A percentile compares a stretch with the other conserved stretches of the same genome.
These are phyloP conservation scores for Promerops cafer DNA, from an alignment of 2,113 vertebrate species.

Conservation along the genomic window DNA sequence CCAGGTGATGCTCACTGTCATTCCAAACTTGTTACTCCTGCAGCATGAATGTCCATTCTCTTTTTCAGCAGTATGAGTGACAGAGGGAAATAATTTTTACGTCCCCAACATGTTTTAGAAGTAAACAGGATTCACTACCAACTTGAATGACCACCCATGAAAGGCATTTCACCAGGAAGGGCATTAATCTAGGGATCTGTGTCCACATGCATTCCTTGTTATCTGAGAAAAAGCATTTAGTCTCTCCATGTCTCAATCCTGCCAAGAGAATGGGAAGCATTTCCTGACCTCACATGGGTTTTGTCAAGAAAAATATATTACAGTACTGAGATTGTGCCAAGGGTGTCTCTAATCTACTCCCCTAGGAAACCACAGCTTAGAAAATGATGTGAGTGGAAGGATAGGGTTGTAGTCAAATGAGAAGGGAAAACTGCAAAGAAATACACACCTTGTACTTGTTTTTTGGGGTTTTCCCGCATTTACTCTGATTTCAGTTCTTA, in stretches of 20 bases:
- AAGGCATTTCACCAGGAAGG: neutral
- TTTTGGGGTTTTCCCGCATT: fast-evolving
- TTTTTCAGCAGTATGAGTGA: neutral
- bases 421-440: neutral
- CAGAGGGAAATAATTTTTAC: neutral
- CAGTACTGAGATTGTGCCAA: neutral
- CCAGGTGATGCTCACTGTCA: neutral
- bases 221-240: neutral
- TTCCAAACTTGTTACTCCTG: neutral
- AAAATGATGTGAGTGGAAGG: neutral
- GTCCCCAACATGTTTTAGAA: neutral
- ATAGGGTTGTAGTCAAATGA: neutral
- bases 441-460: neutral
- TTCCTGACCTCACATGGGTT: neutral
- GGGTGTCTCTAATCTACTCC: neutral
- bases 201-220: neutral
- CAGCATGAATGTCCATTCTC: neutral
- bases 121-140: neutral
- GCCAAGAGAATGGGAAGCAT: neutral
- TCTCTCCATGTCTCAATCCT: neutral
- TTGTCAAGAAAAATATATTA: neutral
- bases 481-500: neutral
- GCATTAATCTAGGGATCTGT: neutral
- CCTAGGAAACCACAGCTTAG: neutral
- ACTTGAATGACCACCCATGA: neutral